A percentile compares a stretch with the other conserved stretches of the same genome.
These are phyloP conservation scores for Madoqua kirkii DNA, from an alignment of 2,113 vertebrate genomes.

Conservation along the genomic window DNA sequence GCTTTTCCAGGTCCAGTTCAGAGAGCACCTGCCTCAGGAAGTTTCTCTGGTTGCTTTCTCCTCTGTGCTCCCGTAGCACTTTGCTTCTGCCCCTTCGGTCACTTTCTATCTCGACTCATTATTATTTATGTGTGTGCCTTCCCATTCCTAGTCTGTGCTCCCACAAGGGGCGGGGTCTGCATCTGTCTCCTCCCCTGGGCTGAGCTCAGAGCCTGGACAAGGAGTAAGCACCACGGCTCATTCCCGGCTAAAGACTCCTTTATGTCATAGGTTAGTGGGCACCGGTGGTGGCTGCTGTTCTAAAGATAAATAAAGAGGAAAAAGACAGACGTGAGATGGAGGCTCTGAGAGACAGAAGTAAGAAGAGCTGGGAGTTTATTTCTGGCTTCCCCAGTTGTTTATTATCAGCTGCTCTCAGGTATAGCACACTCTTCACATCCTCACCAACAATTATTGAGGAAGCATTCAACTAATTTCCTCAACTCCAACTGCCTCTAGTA, in stretches of 20 bases:
- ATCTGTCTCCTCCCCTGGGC: not conserved
- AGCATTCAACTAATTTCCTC: slow-evolving; percentile 72
- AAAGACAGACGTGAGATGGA: accelerated
- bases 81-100: not conserved
- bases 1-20: not conserved
- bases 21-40: not conserved
- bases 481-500: slow-evolving; percentile 53
- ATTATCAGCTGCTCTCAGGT: slow-evolving; percentile 73
- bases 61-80: not conserved
- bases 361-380: slow-evolving; percentile 59
- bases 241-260: not conserved
- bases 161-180: too few relatives aligned
- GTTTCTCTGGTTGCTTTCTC: not conserved
- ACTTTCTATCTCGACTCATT: not conserved
- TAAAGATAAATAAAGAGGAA: not conserved
- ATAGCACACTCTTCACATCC: slow-evolving; percentile 61
- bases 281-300: not conserved
- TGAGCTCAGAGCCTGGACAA: not conserved
- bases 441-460: slow-evolving; percentile 57
- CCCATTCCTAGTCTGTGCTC: not conserved
- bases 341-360: not conserved
- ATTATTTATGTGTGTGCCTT: not conserved
- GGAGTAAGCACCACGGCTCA: not conserved
- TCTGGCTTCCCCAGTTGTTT: slow-evolving; percentile 55
- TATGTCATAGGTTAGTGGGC: not conserved